phyloP scores from a whole-genome alignment of 2,113 vertebrate species.

The Albula glossodonta region DNA sequence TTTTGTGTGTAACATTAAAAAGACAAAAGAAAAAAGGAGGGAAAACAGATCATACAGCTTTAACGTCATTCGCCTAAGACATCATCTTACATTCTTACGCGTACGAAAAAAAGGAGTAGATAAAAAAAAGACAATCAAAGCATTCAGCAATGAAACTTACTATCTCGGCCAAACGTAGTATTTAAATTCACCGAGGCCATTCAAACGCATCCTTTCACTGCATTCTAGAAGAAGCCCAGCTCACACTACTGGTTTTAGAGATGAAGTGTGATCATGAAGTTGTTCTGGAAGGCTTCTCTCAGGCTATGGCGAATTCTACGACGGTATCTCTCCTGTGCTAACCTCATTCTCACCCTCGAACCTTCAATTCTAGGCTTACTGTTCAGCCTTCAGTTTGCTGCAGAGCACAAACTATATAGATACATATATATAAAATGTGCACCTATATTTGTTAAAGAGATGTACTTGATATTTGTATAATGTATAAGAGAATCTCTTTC shows the following conservation, averaged over 20 bases:
- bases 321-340: background rate
- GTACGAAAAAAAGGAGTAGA: conserved; percentile 91
- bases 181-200: conserved; percentile 75
- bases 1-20: conserved; percentile 70
- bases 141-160: conserved; percentile 74
- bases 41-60: conserved; percentile 80
- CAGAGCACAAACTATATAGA: background rate
- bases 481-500: background rate
- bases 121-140: conserved; percentile 96
- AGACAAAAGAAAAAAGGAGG: conserved; percentile 64
- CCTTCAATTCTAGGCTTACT: background rate
- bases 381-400: background rate
- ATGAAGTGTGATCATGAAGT: conserved; percentile 58
- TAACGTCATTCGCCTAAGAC: conserved; percentile 88
- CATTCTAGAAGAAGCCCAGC: conserved; percentile 74
- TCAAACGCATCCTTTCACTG: conserved; percentile 84
- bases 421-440: background rate
- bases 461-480: background rate
- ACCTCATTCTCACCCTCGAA: background rate
- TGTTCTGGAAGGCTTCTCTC: conserved; percentile 62
- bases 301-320: conserved; percentile 48
- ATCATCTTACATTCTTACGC: conserved; percentile 86
- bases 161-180: conserved; percentile 94
- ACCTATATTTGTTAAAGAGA: background rate
- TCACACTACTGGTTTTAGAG: conserved; percentile 71